These are phyloP conservation scores for Heliconius sara DNA, from an alignment of 2,888 invertebrate species.

Conservation along the genomic window DNA sequence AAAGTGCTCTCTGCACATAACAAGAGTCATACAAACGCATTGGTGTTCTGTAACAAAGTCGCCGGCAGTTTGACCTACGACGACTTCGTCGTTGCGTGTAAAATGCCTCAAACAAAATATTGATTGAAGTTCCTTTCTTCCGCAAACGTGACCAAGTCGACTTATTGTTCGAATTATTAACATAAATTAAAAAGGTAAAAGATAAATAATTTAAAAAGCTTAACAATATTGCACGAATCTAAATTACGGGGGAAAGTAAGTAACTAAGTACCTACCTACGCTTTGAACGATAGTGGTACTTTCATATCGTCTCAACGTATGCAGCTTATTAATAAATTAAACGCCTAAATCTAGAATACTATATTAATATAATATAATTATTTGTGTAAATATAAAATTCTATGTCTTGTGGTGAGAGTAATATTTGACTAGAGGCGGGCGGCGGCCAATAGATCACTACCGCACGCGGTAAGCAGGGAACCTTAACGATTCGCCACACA, in stretches of 20 bases:
- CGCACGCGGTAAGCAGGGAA: conserved; percentile 49
- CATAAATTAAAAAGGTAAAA: conserved; percentile 60
- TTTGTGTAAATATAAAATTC: conserved; percentile 85
- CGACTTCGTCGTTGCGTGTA: conserved; percentile 43
- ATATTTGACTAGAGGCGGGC: conserved; percentile 84
- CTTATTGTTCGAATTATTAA: conserved; percentile 65
- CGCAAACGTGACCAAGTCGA: conserved; percentile 63
- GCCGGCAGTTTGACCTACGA: not conserved
- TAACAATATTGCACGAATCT: conserved; percentile 81
- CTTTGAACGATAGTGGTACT: conserved; percentile 50
- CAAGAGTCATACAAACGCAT: conserved; percentile 10
- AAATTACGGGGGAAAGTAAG: conserved; percentile 64
- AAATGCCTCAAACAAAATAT: conserved; percentile 24
- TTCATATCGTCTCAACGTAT: conserved; percentile 61
- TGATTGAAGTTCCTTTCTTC: conserved; percentile 36
- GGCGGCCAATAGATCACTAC: conserved; percentile 60
- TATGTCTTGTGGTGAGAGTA: conserved; percentile 81
- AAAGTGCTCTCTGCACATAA: conserved; percentile 6
- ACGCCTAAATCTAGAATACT: conserved; percentile 84
- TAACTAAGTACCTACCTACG: conserved; percentile 63
- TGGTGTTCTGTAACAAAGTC: conserved; percentile 1
- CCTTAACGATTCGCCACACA: conserved; percentile 47
- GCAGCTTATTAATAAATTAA: conserved; percentile 77
- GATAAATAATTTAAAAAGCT: conserved; percentile 75
- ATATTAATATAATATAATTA: conserved; percentile 83